These are phyloP conservation scores for Ardeotis arabs DNA, from an alignment of 2,113 vertebrate species.

Conservation along the genomic window DNA sequence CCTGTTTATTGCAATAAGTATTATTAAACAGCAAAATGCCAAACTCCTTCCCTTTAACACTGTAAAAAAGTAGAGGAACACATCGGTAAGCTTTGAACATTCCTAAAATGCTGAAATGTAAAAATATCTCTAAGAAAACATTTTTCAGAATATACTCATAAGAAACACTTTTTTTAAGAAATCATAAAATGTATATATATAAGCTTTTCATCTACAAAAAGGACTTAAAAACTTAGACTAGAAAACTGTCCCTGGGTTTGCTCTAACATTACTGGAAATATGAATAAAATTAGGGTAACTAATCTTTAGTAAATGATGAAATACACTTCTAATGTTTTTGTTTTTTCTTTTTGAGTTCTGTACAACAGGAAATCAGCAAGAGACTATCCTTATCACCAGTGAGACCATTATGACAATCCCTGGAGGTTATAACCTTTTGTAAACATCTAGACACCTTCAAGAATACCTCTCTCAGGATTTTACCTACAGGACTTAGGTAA, in stretches of 20 bases:
- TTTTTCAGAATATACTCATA: not conserved
- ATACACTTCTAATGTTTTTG: not conserved
- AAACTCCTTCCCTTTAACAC: not conserved
- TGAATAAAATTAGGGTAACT: accelerated
- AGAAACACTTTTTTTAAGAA: not conserved
- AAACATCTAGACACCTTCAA: not conserved
- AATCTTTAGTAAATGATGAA: not conserved
- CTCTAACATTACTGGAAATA: not conserved
- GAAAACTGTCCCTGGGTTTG: not conserved
- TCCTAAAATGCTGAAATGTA: not conserved
- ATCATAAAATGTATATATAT: not conserved
- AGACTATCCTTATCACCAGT: not conserved
- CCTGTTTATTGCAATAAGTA: not conserved
- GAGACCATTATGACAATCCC: not conserved
- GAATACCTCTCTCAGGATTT: not conserved
- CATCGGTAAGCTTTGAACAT: not conserved
- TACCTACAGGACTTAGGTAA: not conserved
- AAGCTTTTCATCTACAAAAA: not conserved
- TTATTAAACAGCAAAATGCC: accelerated
- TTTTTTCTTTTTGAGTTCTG: not conserved
- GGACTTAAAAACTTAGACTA: not conserved
- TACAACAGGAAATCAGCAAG: not conserved
- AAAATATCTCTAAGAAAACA: not conserved
- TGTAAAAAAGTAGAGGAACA: not conserved
- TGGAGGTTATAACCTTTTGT: not conserved